Conservation (phyloP, 2,888 invertebrate genomes). For the Serrognathus titanus region DNA sequence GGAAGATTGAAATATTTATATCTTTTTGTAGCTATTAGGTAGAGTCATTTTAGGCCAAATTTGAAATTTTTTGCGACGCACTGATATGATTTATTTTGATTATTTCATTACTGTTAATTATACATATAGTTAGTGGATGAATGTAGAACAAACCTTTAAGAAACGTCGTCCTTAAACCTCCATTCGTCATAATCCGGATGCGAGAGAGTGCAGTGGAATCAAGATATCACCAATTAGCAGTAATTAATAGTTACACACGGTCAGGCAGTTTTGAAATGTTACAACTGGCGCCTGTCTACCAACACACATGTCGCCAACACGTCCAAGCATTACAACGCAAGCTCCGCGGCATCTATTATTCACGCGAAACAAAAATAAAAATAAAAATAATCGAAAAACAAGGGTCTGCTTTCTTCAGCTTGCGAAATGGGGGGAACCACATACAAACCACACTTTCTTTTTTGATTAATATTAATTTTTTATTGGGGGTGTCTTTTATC, state of each 20-base stretch:
- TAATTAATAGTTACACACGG: constrained; percentile 2
- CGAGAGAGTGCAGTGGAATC: neutral
- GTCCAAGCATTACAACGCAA: constrained; percentile 1
- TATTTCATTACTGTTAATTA: too few species aligned
- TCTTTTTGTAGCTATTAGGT: too few species aligned
- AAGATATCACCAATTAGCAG: neutral
- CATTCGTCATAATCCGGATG: constrained; percentile 40
- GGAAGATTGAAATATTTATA: too few species aligned
- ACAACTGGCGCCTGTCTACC: constrained; percentile 10
- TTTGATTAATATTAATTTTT: too few species aligned
- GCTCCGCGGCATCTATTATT: constrained; percentile 2
- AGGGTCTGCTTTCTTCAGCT: too few species aligned
- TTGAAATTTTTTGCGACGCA: too few species aligned
- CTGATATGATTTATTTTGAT: too few species aligned
- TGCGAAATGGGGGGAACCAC: too few species aligned
- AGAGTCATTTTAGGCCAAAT: too few species aligned
- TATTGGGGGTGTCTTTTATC: too few species aligned
- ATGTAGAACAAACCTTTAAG: constrained; percentile 17
- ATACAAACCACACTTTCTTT: too few species aligned
- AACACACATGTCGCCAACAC: constrained; percentile 7
- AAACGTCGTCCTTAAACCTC: constrained; percentile 27
- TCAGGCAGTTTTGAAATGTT: neutral
- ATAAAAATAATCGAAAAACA: neutral
- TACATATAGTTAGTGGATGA: too few species aligned
- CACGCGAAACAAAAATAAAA: neutral